These are phyloP conservation scores for Tetragonula carbonaria DNA, from an alignment of 2,888 invertebrate genomes.

Conservation along the genomic window DNA sequence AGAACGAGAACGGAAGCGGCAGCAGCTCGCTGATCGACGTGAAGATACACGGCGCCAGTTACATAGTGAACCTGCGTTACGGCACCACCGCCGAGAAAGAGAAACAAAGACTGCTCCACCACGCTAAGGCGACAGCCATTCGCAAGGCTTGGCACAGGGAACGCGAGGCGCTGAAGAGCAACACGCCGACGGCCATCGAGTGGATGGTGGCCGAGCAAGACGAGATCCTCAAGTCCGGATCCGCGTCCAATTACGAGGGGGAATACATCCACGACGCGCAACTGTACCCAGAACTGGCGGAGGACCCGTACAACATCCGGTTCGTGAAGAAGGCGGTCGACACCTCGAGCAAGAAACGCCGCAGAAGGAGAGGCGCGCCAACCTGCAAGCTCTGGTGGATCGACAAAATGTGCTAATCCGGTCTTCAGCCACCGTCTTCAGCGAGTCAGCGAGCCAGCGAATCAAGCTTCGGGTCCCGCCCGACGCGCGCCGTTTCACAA, in stretches of 20 bases:
- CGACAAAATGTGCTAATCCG: slow-evolving; percentile 81
- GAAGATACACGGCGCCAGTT: slow-evolving; percentile 95
- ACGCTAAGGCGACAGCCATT: slow-evolving; percentile 94
- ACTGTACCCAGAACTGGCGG: slow-evolving; percentile 95
- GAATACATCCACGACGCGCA: slow-evolving; percentile 96
- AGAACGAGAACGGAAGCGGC: slow-evolving; percentile 90
- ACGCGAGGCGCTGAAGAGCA: slow-evolving; percentile 92
- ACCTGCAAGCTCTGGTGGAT: slow-evolving; percentile 85
- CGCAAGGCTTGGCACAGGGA: slow-evolving; percentile 97
- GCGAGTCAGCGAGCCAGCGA: not conserved
- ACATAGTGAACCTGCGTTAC: slow-evolving; percentile 96
- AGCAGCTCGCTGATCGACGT: slow-evolving; percentile 90
- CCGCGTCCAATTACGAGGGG: slow-evolving; percentile 94
- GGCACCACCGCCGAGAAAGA: slow-evolving; percentile 96
- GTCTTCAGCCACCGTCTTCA: slow-evolving; percentile 22
- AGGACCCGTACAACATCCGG: slow-evolving; percentile 97
- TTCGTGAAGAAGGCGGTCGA: slow-evolving; percentile 93
- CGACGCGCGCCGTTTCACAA: slow-evolving; percentile 42
- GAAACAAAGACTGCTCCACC: slow-evolving; percentile 94
- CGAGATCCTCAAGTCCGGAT: slow-evolving; percentile 93
- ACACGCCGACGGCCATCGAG: slow-evolving; percentile 91
- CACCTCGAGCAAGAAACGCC: slow-evolving; percentile 88
- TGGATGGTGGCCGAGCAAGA: slow-evolving; percentile 96
- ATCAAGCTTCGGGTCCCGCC: slow-evolving; percentile 51
- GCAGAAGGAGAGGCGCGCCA: slow-evolving; percentile 88